Evolutionary conservation across 2,113 vertebrate species (phyloP).

Genomic region (Thunnus thynnus): DNA sequence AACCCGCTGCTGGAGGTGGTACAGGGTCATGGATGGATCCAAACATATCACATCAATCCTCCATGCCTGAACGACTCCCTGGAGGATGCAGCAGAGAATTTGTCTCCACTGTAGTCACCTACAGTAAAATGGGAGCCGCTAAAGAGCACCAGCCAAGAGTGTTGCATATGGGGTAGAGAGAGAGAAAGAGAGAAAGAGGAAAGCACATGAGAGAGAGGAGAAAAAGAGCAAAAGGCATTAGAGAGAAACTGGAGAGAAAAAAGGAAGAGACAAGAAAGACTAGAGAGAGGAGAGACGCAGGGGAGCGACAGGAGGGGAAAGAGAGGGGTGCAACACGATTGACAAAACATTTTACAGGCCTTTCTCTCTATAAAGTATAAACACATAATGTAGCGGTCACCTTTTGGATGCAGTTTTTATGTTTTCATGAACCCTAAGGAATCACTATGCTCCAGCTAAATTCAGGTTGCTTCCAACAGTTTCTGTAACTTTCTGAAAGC

Average conservation of each 20-base stretch:
- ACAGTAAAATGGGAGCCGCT: not conserved
- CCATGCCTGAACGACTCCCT: not conserved
- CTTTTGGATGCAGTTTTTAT: not conserved
- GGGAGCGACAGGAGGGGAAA: not conserved
- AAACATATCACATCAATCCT: constrained; percentile 9
- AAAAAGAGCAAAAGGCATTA: not conserved
- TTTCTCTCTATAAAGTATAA: not conserved
- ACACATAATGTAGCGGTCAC: not conserved
- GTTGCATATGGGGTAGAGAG: constrained; percentile 4
- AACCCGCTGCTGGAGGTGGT: not conserved
- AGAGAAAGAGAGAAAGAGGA: not conserved
- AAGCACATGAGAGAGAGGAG: too few species aligned
- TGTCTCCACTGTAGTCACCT: not conserved
- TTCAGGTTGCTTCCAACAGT: too few species aligned
- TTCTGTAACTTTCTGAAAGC: too few species aligned
- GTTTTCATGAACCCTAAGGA: too few species aligned
- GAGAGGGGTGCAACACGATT: not conserved
- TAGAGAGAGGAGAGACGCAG: not conserved
- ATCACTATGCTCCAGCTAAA: too few species aligned
- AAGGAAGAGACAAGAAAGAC: not conserved
- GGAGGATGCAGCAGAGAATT: constrained; percentile 1
- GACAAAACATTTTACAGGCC: not conserved
- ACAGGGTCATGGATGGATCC: constrained; percentile 23
- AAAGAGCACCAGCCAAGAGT: not conserved
- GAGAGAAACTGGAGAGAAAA: not conserved